These are phyloP conservation scores for Perithous albicinctus DNA, from an alignment of 2,888 invertebrate genomes.

Conservation along the genomic window DNA sequence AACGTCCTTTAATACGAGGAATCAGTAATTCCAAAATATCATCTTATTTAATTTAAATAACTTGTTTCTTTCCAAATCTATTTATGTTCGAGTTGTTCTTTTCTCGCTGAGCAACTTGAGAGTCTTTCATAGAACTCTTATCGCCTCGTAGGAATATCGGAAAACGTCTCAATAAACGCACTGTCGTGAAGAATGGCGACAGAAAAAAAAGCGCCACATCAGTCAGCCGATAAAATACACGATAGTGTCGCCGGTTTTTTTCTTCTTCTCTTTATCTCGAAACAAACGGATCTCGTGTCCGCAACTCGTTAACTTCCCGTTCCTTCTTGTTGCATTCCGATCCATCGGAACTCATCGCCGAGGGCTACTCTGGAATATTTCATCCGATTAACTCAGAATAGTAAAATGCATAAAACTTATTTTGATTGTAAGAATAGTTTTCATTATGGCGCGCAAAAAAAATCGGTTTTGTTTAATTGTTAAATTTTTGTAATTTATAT, in stretches of 20 bases:
- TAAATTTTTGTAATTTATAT: too few species aligned
- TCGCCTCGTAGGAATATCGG: slow-evolving; percentile 13
- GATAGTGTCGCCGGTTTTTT: slow-evolving; percentile 9
- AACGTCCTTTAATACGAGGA: too few species aligned
- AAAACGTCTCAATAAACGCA: slow-evolving; percentile 23
- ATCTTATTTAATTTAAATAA: too few species aligned
- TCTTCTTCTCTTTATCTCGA: neutral
- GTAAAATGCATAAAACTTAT: too few species aligned
- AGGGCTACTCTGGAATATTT: too few species aligned
- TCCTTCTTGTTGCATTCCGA: too few species aligned
- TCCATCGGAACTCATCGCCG: too few species aligned
- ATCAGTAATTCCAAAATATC: too few species aligned
- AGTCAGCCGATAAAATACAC: slow-evolving; percentile 1
- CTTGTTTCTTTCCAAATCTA: neutral
- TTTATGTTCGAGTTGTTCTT: neutral
- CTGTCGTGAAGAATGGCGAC: neutral
- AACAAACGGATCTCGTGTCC: neutral
- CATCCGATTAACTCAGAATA: too few species aligned
- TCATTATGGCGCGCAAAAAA: too few species aligned
- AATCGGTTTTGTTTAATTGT: too few species aligned
- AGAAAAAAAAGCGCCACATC: slow-evolving; percentile 1
- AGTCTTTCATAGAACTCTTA: slow-evolving; percentile 2
- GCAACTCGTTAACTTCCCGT: neutral
- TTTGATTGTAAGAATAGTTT: too few species aligned
- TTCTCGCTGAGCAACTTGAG: neutral